Percentiles rank a stretch among this genome's conserved stretches.
Evolutionary conservation across 2,888 invertebrate species (phyloP).

Genomic region (Emmelina monodactyla): DNA sequence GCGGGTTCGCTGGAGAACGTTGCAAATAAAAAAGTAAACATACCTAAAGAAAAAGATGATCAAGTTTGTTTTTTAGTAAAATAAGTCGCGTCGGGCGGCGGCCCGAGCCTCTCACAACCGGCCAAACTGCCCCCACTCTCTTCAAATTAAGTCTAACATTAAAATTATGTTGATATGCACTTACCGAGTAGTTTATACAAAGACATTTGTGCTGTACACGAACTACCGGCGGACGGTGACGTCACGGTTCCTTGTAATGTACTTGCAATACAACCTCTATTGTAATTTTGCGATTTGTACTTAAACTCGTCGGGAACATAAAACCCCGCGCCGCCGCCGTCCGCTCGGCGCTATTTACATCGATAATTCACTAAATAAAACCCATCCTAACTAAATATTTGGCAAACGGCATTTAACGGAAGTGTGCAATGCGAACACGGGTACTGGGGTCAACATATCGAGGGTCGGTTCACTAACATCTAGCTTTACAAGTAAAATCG

Average conservation of each 20-base stretch:
- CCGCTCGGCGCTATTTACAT: constrained; percentile 42
- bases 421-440: constrained; percentile 29
- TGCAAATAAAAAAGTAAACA: too few relatives aligned
- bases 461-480: constrained; percentile 35
- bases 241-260: constrained; percentile 22
- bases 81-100: constrained; percentile 10
- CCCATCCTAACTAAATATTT: constrained; percentile 40
- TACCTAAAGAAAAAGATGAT: neutral
- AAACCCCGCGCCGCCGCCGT: constrained; percentile 27
- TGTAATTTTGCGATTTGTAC: constrained; percentile 34
- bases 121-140: constrained; percentile 26
- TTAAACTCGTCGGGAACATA: constrained; percentile 27
- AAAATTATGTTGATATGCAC: constrained; percentile 62
- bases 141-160: constrained; percentile 52
- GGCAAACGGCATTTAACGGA: constrained; percentile 41
- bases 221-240: constrained; percentile 24
- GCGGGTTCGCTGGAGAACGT: constrained; percentile 19
- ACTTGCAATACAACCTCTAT: constrained; percentile 23
- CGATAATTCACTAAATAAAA: constrained; percentile 31
- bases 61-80: neutral
- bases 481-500: constrained; percentile 64
- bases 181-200: constrained; percentile 57
- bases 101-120: constrained; percentile 19
- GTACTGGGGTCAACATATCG: neutral
- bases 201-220: constrained; percentile 61